Evolutionary conservation across 2,113 vertebrate species (phyloP), one percentile per base, ranked within the genome.

Genomic region (Thryonomys swinderianus): DNA sequence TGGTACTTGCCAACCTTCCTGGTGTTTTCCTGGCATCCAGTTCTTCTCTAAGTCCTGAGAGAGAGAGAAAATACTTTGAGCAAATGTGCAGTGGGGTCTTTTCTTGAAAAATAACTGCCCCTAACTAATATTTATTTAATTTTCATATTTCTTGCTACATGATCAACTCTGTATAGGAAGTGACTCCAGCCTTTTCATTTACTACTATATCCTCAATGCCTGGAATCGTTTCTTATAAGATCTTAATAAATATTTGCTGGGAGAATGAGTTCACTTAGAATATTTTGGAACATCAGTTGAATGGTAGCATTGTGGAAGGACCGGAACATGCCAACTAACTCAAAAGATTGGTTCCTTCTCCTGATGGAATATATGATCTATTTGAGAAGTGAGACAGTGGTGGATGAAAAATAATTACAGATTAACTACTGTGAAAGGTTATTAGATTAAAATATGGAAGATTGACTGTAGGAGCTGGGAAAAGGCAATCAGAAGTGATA

Each of bases 51-150:
- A 93, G 32, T 85, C 34, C 48, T 51, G n/a, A n/a, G 18, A 88
- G 69, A 89, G 84, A 91, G 67, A 93, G 73, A 94, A 91, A 96
- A 67, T 23, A 57, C 45, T 95, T 37, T 87, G 74, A 95, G 61
- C 4, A 81, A 80, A 71, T 93, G 25, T 30, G 42, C n/a, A 55
- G 3, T 85, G 27, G 12, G 8, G 14, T 85, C 23, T 80, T 93
- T 92, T 87, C n/a, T 87, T 66, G 74, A 25, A n/a, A 93, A 79
- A 88, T 78, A 69, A 14, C 40, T 78, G 62, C 53, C 94, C 76
- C 61, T 93, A 78, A 81, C 18, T 88, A n/a, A n/a, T 74, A 25
- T 48, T n/a, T 87, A 34, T 81, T 86, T 95, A 82, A 40, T 82
- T 27, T 93, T 14, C 93, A 30, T 34, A 45, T 96, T 64, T 21